phyloP scores from a whole-genome alignment of 2,113 vertebrate genomes.

The Garra rufa region DNA sequence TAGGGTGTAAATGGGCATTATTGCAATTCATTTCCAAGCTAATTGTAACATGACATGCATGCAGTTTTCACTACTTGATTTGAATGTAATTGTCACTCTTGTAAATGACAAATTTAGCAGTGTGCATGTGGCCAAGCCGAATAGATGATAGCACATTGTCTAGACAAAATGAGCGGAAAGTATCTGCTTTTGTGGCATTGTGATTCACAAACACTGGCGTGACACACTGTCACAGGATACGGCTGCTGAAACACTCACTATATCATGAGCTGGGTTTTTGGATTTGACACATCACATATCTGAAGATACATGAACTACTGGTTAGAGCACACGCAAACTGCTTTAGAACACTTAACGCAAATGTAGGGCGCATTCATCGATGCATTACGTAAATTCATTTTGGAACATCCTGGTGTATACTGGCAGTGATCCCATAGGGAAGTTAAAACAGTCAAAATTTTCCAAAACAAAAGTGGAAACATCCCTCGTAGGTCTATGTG shows the following conservation, averaged over 20 bases:
- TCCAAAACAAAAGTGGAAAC: not conserved
- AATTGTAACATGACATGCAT: not conserved
- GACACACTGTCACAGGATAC: not conserved
- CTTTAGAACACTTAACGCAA: conserved; percentile 49
- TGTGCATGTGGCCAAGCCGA: not conserved
- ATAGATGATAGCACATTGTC: not conserved
- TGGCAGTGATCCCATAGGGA: conserved; percentile 72
- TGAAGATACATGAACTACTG: conserved; percentile 39
- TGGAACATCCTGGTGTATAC: conserved; percentile 49
- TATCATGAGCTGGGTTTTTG: not conserved
- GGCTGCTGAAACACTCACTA: not conserved
- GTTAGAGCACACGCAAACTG: conserved; percentile 56
- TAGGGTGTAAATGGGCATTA: not conserved
- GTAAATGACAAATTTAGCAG: conserved; percentile 4
- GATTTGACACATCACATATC: not conserved
- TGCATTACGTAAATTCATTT: conserved; percentile 39
- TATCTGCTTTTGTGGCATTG: not conserved
- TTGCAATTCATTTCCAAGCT: not conserved
- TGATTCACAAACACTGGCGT: not conserved
- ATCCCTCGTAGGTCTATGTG: not conserved
- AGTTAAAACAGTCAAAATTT: conserved; percentile 46
- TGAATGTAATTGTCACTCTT: not conserved
- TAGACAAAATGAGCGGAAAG: not conserved
- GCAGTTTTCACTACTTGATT: not conserved
- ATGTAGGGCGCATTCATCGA: conserved; percentile 32